Conservation (phyloP, 1,140 invertebrate genomes). For the Globodera rostochiensis region DNA sequence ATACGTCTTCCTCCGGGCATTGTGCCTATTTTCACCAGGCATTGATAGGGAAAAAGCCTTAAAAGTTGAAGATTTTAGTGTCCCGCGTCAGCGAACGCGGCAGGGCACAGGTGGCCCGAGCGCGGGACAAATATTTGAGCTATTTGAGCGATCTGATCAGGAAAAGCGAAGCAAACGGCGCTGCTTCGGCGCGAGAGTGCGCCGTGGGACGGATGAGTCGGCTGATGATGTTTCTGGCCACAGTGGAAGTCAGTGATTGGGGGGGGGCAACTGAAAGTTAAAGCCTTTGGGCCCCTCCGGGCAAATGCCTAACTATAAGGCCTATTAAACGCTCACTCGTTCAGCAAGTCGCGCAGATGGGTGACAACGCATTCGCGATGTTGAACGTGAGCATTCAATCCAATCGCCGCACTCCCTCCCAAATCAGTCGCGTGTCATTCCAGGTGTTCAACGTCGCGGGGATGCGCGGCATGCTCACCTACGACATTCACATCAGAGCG, state of each 20-base stretch:
- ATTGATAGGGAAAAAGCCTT: not conserved
- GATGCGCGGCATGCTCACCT: conserved; percentile 1
- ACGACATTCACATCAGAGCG: conserved; percentile 3
- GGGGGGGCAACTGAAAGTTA: not conserved
- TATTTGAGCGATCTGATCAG: not conserved
- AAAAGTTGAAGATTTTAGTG: not conserved
- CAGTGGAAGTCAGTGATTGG: not conserved
- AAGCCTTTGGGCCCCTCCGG: not conserved
- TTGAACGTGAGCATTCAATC: not conserved
- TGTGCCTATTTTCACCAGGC: conserved; percentile 48
- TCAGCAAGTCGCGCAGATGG: conserved; percentile 6
- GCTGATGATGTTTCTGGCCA: conserved; percentile 13
- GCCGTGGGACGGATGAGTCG: not conserved
- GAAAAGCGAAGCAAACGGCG: not conserved
- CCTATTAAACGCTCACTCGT: not conserved
- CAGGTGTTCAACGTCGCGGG: conserved; percentile 1
- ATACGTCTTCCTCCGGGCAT: conserved; percentile 43
- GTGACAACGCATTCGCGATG: conserved; percentile 3
- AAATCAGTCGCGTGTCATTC: too few relatives aligned
- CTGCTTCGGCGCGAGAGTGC: not conserved
- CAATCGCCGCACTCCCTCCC: too few relatives aligned
- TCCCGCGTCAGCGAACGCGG: not conserved
- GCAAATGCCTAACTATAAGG: too few relatives aligned
- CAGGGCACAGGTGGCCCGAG: not conserved
- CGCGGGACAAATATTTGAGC: conserved; percentile 9